A percentile compares a stretch with the other conserved stretches of the same genome.
Evolutionary conservation across 2,113 vertebrate species (phyloP).

Genomic region (Promerops cafer): DNA sequence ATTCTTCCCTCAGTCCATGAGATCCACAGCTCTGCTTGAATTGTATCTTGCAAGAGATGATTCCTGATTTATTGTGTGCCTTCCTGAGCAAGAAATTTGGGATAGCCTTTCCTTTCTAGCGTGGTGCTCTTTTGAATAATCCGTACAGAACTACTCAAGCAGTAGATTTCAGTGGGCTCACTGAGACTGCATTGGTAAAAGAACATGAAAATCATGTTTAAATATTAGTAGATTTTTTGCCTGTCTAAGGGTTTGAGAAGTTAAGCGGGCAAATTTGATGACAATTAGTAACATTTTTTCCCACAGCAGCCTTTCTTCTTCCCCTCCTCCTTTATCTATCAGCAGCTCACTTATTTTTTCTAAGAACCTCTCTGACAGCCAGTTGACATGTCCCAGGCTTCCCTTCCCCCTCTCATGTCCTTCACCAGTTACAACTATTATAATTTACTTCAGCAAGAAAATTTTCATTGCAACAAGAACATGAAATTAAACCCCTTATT

Average conservation of each 20-base stretch:
- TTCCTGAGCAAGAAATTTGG: background rate
- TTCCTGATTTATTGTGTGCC: background rate
- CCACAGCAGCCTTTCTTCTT: slow-evolving; percentile 18
- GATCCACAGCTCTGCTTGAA: background rate
- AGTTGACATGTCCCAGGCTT: slow-evolving; percentile 22
- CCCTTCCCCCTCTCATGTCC: background rate
- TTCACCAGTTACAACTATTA: background rate
- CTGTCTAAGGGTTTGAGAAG: background rate
- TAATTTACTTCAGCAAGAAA: background rate
- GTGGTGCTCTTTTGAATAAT: background rate
- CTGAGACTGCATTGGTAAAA: background rate
- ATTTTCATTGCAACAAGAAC: background rate
- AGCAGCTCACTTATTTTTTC: slow-evolving; percentile 24
- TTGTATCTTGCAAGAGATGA: background rate
- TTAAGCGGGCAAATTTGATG: slow-evolving; percentile 11
- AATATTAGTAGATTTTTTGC: background rate
- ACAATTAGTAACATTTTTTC: slow-evolving; percentile 36
- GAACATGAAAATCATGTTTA: background rate
- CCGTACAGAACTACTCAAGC: background rate
- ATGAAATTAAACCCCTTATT: background rate
- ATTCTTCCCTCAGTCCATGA: background rate
- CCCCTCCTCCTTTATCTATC: background rate
- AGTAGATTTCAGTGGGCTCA: background rate
- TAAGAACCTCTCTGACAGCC: slow-evolving; percentile 15
- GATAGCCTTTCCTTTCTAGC: background rate